Conservation (phyloP, 2,888 invertebrate species). For the Lordiphosa andalusiaca region DNA sequence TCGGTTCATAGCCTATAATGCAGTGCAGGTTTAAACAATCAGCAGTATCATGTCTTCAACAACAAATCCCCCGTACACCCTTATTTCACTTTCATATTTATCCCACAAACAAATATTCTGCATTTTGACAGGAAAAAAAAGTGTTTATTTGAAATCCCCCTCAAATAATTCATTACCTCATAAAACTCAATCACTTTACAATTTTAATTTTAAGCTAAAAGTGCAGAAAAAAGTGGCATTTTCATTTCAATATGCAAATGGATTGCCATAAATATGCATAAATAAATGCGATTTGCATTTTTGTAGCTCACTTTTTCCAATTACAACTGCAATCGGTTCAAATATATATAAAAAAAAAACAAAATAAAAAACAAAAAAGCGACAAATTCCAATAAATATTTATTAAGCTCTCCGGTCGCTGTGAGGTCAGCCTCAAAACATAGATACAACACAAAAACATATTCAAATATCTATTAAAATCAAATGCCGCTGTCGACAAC, state of each 20-base stretch:
- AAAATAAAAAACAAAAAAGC: background rate
- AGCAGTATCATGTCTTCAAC: no score
- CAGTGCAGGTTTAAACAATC: no score
- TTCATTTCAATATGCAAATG: slow-evolving; percentile 22
- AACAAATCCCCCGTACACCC: no score
- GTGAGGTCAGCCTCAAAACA: slow-evolving; percentile 5
- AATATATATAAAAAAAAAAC: slow-evolving; percentile 22
- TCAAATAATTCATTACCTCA: slow-evolving; percentile 1
- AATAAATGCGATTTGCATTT: slow-evolving; percentile 43
- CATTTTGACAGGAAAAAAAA: no score
- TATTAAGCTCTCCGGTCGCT: slow-evolving; percentile 38
- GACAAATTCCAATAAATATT: slow-evolving; percentile 62
- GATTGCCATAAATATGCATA: slow-evolving; percentile 39
- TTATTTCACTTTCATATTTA: no score
- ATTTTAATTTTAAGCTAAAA: slow-evolving; percentile 6
- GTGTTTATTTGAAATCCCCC: no score
- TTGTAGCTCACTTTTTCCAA: slow-evolving; percentile 15
- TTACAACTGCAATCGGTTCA: slow-evolving; percentile 18
- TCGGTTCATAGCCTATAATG: no score
- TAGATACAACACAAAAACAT: slow-evolving; percentile 36
- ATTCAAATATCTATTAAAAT: slow-evolving; percentile 58
- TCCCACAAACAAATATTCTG: no score
- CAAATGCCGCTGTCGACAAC: slow-evolving; percentile 45
- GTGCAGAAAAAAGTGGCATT: slow-evolving; percentile 13
- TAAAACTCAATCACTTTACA: slow-evolving; percentile 1